phyloP scores from a whole-genome alignment of 2,797 vertebrate genomes.

The Nyctibius grandis region DNA sequence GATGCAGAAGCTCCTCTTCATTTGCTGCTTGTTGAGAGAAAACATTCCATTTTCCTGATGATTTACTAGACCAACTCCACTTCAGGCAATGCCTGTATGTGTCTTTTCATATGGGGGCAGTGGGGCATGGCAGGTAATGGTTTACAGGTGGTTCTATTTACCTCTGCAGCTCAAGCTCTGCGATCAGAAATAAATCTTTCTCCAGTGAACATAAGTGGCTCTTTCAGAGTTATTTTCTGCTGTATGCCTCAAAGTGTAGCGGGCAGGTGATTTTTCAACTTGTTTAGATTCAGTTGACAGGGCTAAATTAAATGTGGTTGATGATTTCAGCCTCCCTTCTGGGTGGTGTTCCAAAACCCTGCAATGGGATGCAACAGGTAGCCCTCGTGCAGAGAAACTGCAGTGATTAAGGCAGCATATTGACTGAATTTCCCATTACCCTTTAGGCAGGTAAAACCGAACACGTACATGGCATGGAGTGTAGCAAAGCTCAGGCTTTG shows the following conservation, averaged over 20 bases:
- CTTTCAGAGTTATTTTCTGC: constrained; percentile 33
- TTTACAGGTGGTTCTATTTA: constrained; percentile 46
- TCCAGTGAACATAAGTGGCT: background rate
- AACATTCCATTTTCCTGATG: background rate
- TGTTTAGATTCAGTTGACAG: background rate
- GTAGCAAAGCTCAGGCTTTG: background rate
- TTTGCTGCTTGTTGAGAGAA: constrained; percentile 3
- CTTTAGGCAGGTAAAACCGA: background rate
- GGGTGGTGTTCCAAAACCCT: background rate
- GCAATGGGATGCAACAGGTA: background rate
- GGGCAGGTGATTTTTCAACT: constrained; percentile 31
- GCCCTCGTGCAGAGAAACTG: background rate
- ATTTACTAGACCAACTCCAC: background rate
- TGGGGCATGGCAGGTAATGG: background rate
- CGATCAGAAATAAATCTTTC: constrained; percentile 34
- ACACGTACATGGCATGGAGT: background rate
- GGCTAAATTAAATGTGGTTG: background rate
- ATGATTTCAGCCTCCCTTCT: constrained; percentile 9
- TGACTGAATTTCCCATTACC: background rate
- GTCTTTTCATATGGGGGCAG: background rate
- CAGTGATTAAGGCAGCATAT: background rate
- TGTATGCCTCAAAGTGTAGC: background rate
- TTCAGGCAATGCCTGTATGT: background rate
- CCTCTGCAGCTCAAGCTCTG: background rate
- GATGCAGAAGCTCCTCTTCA: background rate